These are phyloP conservation scores for Lomographa bimaculata DNA, from an alignment of 2,888 invertebrate genomes.

Conservation along the genomic window DNA sequence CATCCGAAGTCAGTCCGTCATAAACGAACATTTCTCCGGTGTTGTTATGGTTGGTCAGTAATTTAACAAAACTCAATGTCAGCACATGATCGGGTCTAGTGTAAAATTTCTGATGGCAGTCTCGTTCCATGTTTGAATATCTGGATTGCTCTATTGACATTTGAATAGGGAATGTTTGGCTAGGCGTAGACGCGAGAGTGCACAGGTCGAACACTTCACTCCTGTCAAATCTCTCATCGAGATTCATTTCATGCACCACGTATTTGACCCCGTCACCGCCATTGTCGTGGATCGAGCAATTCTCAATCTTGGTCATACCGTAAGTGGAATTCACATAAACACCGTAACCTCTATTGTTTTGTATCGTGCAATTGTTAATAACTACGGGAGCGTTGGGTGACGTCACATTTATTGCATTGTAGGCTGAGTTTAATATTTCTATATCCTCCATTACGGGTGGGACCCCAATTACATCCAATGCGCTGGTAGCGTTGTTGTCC, in stretches of 20 bases:
- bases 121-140: conserved; percentile 87
- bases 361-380: conserved; percentile 91
- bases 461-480: conserved; percentile 93
- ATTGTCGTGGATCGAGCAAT: conserved; percentile 91
- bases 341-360: conserved; percentile 94
- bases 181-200: conserved; percentile 90
- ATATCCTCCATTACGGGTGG: conserved; percentile 95
- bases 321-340: conserved; percentile 95
- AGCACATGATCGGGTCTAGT: conserved; percentile 91
- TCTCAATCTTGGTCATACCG: conserved; percentile 90
- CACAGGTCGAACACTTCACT: conserved; percentile 93
- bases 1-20: conserved; percentile 89
- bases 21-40: conserved; percentile 90
- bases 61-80: conserved; percentile 93
- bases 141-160: conserved; percentile 91
- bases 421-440: conserved; percentile 93
- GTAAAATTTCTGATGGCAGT: conserved; percentile 91
- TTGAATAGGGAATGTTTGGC: conserved; percentile 94
- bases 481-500: conserved; percentile 91
- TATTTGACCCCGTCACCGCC: conserved; percentile 96
- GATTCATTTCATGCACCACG: conserved; percentile 90
- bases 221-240: conserved; percentile 89
- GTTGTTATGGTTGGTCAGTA: conserved; percentile 89
- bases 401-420: conserved; percentile 96
- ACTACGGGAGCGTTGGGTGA: conserved; percentile 91